Percentiles rank a stretch among this genome's conserved stretches.
phyloP scores from a whole-genome alignment of 2,888 invertebrate genomes.

The Psococerastis gibbosa region DNA sequence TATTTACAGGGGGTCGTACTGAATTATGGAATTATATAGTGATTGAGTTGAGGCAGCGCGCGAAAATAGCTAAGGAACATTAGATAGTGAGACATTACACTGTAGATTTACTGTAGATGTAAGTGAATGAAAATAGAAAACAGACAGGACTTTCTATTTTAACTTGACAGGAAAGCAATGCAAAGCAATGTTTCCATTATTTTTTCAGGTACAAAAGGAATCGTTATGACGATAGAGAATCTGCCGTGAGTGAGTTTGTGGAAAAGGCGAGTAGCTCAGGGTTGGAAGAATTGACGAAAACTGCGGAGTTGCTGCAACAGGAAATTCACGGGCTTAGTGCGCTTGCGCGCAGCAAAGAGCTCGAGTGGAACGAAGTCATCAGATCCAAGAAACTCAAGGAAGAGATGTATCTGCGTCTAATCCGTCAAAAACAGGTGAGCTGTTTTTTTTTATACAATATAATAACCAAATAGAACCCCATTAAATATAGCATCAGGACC shows the following conservation, averaged over 20 bases:
- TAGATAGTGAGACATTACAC: too few relatives aligned
- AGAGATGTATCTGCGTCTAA: constrained; percentile 50
- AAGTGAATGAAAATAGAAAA: constrained; percentile 14
- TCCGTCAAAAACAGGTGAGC: constrained; percentile 48
- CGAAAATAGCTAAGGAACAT: too few relatives aligned
- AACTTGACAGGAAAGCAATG: too few relatives aligned
- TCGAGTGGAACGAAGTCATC: constrained; percentile 69
- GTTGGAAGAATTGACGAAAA: constrained; percentile 38
- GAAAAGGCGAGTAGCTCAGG: constrained; percentile 40
- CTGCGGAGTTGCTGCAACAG: constrained; percentile 38
- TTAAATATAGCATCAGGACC: too few relatives aligned
- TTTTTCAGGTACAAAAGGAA: background rate
- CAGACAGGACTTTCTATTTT: background rate
- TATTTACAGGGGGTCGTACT: too few relatives aligned
- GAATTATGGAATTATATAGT: too few relatives aligned
- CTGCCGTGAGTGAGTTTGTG: constrained; percentile 32
- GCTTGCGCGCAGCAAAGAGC: constrained; percentile 59
- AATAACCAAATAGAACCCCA: too few relatives aligned
- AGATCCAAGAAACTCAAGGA: constrained; percentile 70
- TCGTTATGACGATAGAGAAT: constrained; percentile 14
- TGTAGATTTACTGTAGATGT: too few relatives aligned
- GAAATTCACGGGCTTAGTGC: constrained; percentile 45
- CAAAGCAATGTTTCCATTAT: too few relatives aligned
- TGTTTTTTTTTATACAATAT: too few relatives aligned
- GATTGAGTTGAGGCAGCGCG: too few relatives aligned